Conservation (phyloP, 2,888 invertebrate genomes). For the Spialia ferax region DNA sequence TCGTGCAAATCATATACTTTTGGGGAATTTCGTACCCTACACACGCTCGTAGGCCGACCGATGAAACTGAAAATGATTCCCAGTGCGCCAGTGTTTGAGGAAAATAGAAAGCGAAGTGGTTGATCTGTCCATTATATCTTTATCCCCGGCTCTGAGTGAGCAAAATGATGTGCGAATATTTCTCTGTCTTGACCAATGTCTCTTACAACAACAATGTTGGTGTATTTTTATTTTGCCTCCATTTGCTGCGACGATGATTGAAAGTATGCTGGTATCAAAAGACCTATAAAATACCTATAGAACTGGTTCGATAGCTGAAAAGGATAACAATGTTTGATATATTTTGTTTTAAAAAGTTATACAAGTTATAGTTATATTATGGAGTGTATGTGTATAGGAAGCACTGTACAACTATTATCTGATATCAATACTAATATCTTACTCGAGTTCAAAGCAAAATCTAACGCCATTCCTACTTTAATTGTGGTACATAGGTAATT, state of each 20-base stretch:
- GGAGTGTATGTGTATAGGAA: too few species aligned
- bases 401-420: too few species aligned
- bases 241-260: background rate
- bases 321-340: background rate
- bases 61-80: slow-evolving; percentile 35
- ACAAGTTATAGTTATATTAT: too few species aligned
- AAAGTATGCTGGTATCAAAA: background rate
- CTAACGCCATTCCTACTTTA: too few species aligned
- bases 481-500: too few species aligned
- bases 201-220: background rate
- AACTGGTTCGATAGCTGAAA: background rate
- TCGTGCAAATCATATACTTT: slow-evolving; percentile 12
- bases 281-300: background rate
- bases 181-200: slow-evolving; percentile 19
- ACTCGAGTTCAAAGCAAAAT: too few species aligned
- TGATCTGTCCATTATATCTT: slow-evolving; percentile 40
- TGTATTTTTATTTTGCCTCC: background rate
- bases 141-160: slow-evolving; percentile 26
- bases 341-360: background rate
- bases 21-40: slow-evolving; percentile 12
- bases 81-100: slow-evolving; percentile 31
- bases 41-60: slow-evolving; percentile 19
- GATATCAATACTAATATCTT: too few species aligned
- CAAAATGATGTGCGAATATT: slow-evolving; percentile 34
- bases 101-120: slow-evolving; percentile 37